Base-by-base conservation (phyloP, 2,113 vertebrate genomes). In the Cochlearius cochlearius region DNA sequence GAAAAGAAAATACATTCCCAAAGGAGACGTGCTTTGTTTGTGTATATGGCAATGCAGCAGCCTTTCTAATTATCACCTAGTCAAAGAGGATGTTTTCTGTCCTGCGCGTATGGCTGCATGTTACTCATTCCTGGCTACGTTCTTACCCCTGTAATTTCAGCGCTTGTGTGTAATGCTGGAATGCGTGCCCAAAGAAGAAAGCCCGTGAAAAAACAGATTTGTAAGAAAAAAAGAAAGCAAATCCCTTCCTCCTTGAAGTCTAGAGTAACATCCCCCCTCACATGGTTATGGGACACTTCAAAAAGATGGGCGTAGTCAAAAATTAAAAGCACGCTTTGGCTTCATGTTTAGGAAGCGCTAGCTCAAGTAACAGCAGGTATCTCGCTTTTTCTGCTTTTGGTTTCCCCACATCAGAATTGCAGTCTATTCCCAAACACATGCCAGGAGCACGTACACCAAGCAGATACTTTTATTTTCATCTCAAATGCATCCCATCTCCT, bases 331-430 rank as follows among this genome's bases (percentile, higher is more conserved):
- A 72, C 69, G 26, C n/a, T 83, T 53, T 83, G 78, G 34, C 58
- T 86, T 81, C 1, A 0, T 72, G 45, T 69, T 86, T 67, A 38
- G 34, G 93, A 90, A 92, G 69, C 3, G 2, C 26, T 58, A 86
- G 76, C 47, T 92, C 90, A 91, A 90, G 84, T 43, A 92, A 56
- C 77, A 94, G 72, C 89, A 97, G 90, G 95, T 95, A 94, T 91
- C 78, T 87, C 14, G 12, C 47, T 79, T 74, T 55, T 92, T 93
- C 64, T 91, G 63, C 72, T 92, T 94, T 79, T 14, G 38, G 62
- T 81, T 96, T 97, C 49, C 32, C 88, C 88, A 64, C 49, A 76
- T 73, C 49, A 81, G 69, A 93, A 81, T 82, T 85, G 73, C 53
- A 95, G 38, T 36, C 32, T 71, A 25, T 88, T 97, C 93, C 92